These are phyloP conservation scores for Chlorops oryzae DNA, from an alignment of 1,140 invertebrate species.

Conservation along the genomic window DNA sequence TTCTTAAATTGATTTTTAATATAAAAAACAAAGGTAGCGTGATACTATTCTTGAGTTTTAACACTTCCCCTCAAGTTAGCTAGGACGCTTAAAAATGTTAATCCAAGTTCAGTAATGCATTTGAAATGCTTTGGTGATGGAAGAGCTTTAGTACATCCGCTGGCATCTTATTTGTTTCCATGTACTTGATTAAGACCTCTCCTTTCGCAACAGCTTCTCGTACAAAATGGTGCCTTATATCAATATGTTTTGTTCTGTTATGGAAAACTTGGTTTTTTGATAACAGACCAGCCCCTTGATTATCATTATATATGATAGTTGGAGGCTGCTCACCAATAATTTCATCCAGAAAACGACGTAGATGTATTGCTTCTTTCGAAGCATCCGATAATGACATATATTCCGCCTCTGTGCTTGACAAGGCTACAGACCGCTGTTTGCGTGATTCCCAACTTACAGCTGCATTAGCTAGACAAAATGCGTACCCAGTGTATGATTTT, in stretches of 20 bases:
- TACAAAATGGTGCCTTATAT: slow-evolving; percentile 27
- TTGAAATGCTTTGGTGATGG: background rate
- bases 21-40: no score
- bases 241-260: slow-evolving; percentile 35
- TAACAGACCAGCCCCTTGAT: slow-evolving; percentile 43
- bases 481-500: slow-evolving; percentile 6
- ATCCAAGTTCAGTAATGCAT: background rate
- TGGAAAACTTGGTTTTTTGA: slow-evolving; percentile 45
- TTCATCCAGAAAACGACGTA: slow-evolving; percentile 14
- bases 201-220: slow-evolving; percentile 19
- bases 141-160: slow-evolving; percentile 17
- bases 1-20: no score
- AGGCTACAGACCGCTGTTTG: slow-evolving; percentile 39
- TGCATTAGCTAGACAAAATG: slow-evolving; percentile 24
- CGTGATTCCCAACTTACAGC: slow-evolving; percentile 44
- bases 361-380: slow-evolving; percentile 19
- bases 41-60: no score
- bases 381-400: slow-evolving; percentile 37
- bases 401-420: slow-evolving; percentile 44
- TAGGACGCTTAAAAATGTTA: background rate
- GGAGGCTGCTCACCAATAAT: background rate
- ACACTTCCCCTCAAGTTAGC: slow-evolving; percentile 1
- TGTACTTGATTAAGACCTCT: slow-evolving; percentile 17
- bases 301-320: slow-evolving; percentile 31
- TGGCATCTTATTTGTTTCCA: slow-evolving; percentile 17